Evolutionary conservation across 23 tunicate genomes (phyloP).

Genomic region (Trididemnum miniatum): DNA sequence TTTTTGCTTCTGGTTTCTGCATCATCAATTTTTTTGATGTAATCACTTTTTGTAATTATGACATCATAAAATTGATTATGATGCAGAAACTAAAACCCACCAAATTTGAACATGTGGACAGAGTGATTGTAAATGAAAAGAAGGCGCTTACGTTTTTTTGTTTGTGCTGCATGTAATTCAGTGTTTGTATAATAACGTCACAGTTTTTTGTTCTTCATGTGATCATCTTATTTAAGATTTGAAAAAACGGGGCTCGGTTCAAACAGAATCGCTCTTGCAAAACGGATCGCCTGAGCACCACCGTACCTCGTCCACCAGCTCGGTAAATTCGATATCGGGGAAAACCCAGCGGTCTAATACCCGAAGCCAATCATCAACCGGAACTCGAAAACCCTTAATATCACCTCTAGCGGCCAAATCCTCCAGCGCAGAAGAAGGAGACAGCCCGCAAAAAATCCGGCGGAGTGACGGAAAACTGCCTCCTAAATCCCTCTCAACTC

Average conservation of each 20-base stretch:
- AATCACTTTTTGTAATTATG: too few species aligned
- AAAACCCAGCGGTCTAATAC: constrained; percentile 34
- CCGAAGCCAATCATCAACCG: constrained; percentile 23
- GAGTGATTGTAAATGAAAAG: too few species aligned
- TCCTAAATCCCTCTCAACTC: background rate
- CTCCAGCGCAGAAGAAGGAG: background rate
- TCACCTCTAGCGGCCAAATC: constrained; percentile 9
- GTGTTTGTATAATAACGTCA: background rate
- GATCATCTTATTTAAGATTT: constrained; percentile 4
- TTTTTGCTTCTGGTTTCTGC: too few species aligned
- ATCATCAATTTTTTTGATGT: too few species aligned
- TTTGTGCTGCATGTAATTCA: too few species aligned
- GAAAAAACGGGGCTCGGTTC: constrained; percentile 12
- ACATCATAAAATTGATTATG: too few species aligned
- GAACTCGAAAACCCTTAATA: background rate
- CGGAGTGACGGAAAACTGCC: background rate
- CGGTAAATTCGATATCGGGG: constrained; percentile 2
- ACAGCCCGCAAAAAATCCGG: background rate
- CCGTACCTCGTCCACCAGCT: background rate
- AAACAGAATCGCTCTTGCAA: background rate
- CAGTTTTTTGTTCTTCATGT: background rate
- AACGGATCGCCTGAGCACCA: background rate
- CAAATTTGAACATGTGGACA: too few species aligned
- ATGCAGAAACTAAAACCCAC: too few species aligned
- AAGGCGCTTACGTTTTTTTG: too few species aligned